Evolutionary conservation across 1,140 invertebrate genomes (phyloP), one percentile per base, ranked within the genome.

Genomic region (Vanessa tameamea): DNA sequence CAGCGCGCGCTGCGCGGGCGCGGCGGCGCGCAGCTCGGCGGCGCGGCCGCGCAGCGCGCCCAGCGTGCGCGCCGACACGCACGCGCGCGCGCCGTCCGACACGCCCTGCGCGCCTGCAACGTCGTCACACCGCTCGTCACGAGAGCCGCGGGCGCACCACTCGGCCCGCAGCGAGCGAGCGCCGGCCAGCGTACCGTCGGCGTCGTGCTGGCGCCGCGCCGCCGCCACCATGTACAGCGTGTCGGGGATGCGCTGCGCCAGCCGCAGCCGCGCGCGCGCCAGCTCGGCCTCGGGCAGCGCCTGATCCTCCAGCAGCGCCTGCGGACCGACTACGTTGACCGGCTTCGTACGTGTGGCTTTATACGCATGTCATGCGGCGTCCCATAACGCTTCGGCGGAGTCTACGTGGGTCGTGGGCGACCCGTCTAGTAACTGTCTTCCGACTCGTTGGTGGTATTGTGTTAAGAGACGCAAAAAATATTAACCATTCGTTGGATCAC

Each of bases 191-290:
- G 20, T 20, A 72, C 70, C 70, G n/a, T 66, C 70, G 12, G 50
- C 43, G 50, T 72, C 70, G 20, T 57, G 70, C 9, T 50, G 59
- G 50, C 67, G 37, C 48, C 63, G 59, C 63, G 67, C 76, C 23
- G 78, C 76, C 64, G 76, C 75, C 68, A 98, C 96, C 98, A 99
- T 99, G 87, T 99, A 99, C 37, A 99, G 93, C 3, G 98, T 98
- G 91, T 99, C 98, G 0, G 98, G 98, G 84, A 98, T 98, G 86
- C 97, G 95, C 26, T 95, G 95, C 74, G 95, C 94, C 20, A 95
- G 92, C n/a, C 95, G 94, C 72, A 96, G 93, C 78, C 96, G 94
- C 82, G 97, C 94, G 23, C 96, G 94, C 72, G 97, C 94, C 64
- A 97, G 85, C 84, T 97, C 97, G 48, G 95, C 95, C 87, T 97